A percentile compares a stretch with the other conserved stretches of the same genome.
These are phyloP conservation scores for Manacus vitellinus DNA, from an alignment of 2,113 vertebrate species.

Conservation along the genomic window DNA sequence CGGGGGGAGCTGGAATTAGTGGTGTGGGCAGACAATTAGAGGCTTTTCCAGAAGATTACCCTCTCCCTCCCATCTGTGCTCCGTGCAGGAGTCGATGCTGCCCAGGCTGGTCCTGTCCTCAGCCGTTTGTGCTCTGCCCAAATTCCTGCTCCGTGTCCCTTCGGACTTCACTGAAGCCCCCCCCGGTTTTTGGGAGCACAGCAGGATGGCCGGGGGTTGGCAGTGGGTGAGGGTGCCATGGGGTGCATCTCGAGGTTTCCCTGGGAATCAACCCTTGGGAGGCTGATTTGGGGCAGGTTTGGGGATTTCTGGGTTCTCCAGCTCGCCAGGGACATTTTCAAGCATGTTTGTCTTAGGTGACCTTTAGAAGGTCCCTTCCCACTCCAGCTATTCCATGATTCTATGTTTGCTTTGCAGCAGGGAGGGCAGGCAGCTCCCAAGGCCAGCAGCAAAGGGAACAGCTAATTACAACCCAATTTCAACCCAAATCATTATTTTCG, in stretches of 20 bases:
- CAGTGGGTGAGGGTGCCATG: background rate
- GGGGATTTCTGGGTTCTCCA: background rate
- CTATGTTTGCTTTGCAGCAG: background rate
- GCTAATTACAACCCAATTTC: background rate
- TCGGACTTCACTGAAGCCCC: background rate
- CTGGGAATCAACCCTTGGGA: background rate
- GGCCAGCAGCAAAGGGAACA: background rate
- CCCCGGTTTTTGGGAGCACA: accelerated
- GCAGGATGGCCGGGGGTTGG: background rate
- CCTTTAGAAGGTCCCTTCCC: background rate
- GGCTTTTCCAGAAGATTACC: constrained; percentile 86
- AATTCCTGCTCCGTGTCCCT: background rate
- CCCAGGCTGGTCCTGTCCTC: constrained; percentile 51
- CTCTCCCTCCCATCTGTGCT: constrained; percentile 82
- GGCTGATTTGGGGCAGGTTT: background rate
- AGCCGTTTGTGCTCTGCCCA: constrained; percentile 49
- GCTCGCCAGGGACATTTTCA: background rate
- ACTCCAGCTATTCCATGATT: background rate
- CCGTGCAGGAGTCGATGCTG: constrained; percentile 48
- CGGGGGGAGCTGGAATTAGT: constrained; percentile 75
- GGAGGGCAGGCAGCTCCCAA: background rate
- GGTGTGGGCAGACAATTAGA: constrained; percentile 86
- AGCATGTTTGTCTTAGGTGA: accelerated
- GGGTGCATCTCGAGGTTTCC: accelerated
- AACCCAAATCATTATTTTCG: background rate